Conservation (phyloP, 1,140 invertebrate species). For the Sycobia sp. region DNA sequence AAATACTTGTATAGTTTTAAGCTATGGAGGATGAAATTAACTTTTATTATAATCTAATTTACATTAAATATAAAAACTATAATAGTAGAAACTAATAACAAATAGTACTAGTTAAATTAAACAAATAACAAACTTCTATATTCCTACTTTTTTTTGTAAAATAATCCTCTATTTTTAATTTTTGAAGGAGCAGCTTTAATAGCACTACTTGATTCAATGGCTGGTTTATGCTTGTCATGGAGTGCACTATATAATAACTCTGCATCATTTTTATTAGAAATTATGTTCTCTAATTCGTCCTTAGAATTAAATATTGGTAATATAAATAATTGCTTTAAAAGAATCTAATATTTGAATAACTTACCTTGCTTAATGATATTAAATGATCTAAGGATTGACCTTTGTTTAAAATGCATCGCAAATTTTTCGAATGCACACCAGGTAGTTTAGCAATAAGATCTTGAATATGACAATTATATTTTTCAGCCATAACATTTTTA, state of each 20-base stretch:
- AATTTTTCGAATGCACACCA: slow-evolving; percentile 87
- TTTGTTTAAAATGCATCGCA: slow-evolving; percentile 77
- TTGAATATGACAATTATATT: slow-evolving; percentile 78
- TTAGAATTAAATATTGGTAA: slow-evolving; percentile 47
- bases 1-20: too few relatives aligned
- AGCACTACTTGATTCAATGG: slow-evolving; percentile 46
- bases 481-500: slow-evolving; percentile 65
- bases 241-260: slow-evolving; percentile 68
- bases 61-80: too few relatives aligned
- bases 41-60: too few relatives aligned
- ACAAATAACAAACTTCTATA: too few relatives aligned
- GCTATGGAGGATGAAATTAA: too few relatives aligned
- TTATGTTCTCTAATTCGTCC: slow-evolving; percentile 69
- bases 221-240: slow-evolving; percentile 64
- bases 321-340: background rate
- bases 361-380: slow-evolving; percentile 65
- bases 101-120: too few relatives aligned
- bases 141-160: slow-evolving; percentile 45
- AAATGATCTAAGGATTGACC: slow-evolving; percentile 76
- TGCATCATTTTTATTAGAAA: slow-evolving; percentile 71
- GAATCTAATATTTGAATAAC: slow-evolving; percentile 3
- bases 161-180: slow-evolving; percentile 49
- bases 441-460: slow-evolving; percentile 91
- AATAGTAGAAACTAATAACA: too few relatives aligned
- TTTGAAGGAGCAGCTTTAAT: slow-evolving; percentile 39